phyloP scores from a whole-genome alignment of 1,140 invertebrate genomes.

The Drosophila kikkawai region DNA sequence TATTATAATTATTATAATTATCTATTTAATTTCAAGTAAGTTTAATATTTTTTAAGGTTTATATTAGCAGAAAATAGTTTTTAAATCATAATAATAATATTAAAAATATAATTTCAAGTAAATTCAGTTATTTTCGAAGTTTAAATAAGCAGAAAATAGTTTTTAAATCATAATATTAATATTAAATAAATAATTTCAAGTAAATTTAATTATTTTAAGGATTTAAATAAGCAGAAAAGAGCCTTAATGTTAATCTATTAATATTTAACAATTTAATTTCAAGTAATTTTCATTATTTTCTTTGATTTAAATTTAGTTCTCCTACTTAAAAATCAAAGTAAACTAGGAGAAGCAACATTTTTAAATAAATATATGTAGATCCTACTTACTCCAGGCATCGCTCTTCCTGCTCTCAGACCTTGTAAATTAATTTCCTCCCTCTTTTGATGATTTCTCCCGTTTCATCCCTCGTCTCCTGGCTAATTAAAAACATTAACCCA shows the following conservation, averaged over 20 bases:
- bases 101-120: neutral
- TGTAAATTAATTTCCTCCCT: slow-evolving; percentile 1
- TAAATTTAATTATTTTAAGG: neutral
- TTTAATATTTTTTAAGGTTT: neutral
- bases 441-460: neutral
- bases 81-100: no score
- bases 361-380: neutral
- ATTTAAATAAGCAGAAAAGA: neutral
- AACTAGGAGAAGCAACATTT: neutral
- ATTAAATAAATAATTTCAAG: neutral
- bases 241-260: no score
- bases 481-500: slow-evolving; percentile 75
- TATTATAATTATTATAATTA: neutral
- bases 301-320: neutral
- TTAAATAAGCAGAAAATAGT: neutral
- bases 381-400: neutral
- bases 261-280: no score
- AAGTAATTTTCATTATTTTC: neutral
- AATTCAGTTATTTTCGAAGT: neutral
- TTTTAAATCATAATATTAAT: neutral
- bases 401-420: neutral
- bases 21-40: neutral
- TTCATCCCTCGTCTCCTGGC: slow-evolving; percentile 13
- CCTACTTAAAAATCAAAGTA: no score
- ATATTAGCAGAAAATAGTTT: no score